Percentiles rank a stretch among this genome's conserved stretches.
phyloP scores from a whole-genome alignment of 2,888 invertebrate species.

The Drosophila dives region DNA sequence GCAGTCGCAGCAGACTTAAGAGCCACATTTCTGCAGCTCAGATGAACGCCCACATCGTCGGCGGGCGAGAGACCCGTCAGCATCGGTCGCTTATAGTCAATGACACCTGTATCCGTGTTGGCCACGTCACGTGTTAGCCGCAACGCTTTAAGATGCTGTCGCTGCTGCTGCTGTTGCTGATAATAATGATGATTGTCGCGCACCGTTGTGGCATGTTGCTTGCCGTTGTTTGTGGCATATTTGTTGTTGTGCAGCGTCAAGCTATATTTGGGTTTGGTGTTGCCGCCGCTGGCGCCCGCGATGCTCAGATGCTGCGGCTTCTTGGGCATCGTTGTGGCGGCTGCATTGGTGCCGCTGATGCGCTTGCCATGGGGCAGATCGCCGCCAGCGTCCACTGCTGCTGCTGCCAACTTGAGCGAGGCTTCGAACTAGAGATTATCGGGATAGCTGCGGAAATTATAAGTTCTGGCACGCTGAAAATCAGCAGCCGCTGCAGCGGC shows the following conservation, averaged over 20 bases:
- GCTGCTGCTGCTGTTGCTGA: constrained; percentile 67
- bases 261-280: constrained; percentile 71
- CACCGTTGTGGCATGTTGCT: constrained; percentile 29
- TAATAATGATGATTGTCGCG: constrained; percentile 66
- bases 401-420: constrained; percentile 72
- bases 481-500: constrained; percentile 77
- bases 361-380: constrained; percentile 25
- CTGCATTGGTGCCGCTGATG: constrained; percentile 8
- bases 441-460: constrained; percentile 84
- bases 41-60: constrained; percentile 64
- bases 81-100: constrained; percentile 63
- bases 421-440: constrained; percentile 85
- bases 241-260: constrained; percentile 76
- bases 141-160: constrained; percentile 72
- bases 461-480: constrained; percentile 84
- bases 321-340: constrained; percentile 75
- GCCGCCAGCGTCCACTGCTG: constrained; percentile 29
- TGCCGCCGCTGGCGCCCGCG: constrained; percentile 35
- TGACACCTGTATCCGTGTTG: constrained; percentile 23
- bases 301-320: constrained; percentile 75
- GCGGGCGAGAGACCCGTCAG: constrained; percentile 50
- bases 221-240: constrained; percentile 47
- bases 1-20: constrained; percentile 33
- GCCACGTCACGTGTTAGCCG: constrained; percentile 65
- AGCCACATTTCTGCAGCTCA: constrained; percentile 41